Percentiles rank a stretch among this genome's conserved stretches.
These are phyloP conservation scores for Trematocara marginatum DNA, from an alignment of 2,113 vertebrate species.

Conservation along the genomic window DNA sequence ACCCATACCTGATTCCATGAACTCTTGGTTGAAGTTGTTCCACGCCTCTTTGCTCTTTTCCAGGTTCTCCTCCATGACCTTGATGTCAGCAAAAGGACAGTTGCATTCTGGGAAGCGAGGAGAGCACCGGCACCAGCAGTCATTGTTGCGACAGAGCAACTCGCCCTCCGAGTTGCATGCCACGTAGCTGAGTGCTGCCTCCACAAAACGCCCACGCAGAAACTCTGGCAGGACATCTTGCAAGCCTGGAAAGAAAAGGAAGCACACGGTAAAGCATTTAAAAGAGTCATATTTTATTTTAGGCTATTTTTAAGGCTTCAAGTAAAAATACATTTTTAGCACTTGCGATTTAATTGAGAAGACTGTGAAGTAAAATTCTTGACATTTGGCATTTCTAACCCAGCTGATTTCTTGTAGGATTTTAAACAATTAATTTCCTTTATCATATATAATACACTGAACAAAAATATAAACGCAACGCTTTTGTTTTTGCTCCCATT, in stretches of 20 bases:
- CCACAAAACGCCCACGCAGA: slow-evolving; percentile 86
- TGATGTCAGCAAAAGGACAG: slow-evolving; percentile 89
- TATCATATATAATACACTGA: neutral
- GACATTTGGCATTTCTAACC: neutral
- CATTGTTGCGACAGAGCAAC: slow-evolving; percentile 84
- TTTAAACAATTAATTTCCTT: neutral
- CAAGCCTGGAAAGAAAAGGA: slow-evolving; percentile 73
- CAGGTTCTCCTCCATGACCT: slow-evolving; percentile 88
- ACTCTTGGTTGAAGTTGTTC: slow-evolving; percentile 82
- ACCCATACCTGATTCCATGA: slow-evolving; percentile 87
- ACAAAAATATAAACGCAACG: neutral
- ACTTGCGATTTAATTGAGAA: neutral
- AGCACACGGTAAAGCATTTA: neutral
- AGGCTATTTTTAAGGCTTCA: neutral
- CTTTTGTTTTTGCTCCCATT: neutral
- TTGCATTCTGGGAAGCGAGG: slow-evolving; percentile 87
- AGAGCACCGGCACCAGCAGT: slow-evolving; percentile 92
- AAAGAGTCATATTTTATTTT: neutral
- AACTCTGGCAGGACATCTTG: slow-evolving; percentile 90
- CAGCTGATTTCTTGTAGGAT: neutral
- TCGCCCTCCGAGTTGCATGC: slow-evolving; percentile 92
- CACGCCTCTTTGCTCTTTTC: slow-evolving; percentile 82
- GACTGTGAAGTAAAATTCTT: neutral
- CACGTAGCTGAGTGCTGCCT: slow-evolving; percentile 92
- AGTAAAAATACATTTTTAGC: neutral